Base-by-base conservation (phyloP, 2,888 invertebrate genomes). In the Octonoba sinensis region DNA sequence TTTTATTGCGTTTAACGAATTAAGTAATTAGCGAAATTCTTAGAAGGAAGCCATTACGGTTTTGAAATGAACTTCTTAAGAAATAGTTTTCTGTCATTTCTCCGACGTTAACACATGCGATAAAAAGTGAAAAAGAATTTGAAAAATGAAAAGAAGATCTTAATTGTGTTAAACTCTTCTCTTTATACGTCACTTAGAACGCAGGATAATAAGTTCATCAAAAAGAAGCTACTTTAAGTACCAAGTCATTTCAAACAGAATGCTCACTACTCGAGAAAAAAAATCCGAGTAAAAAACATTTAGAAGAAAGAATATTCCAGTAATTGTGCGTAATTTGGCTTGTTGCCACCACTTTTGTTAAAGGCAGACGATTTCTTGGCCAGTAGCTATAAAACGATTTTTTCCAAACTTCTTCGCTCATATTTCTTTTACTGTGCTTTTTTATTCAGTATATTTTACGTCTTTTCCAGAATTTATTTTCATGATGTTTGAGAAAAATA, bases 301-400 rank as follows among this genome's bases (percentile, higher is more conserved):
- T 24, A 64, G 20, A 24, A 18, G 46, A 49, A 24, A 44, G 60
- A 77, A 70, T 70, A 70, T 77, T 77, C 76, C 54, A 36, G 69
- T 77, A 77, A 77, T 77, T 77, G 76, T 70, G 70, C 76, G 64
- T 77, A 69, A 77, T 77, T 77, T 77, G 76, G 76, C 76, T 77
- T 69, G 69, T 70, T 77, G 76, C 76, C 76, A 77, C 76, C 24
- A 56, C 56, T 77, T 77, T 70, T 70, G 62, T 77, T 69, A 46
- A 44, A 75, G 75, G 49, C 20, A 65, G 51, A 67, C 44, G 76
- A 77, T 77, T 70, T 77, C 76, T 51, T 70, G 69, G 64, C 76
- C 76, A 70, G 76, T 70, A 54, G 69, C 62, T 69, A 62, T 60
- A 70, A 69, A 64, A 77, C 70, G 70, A 77, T 64, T 77, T 77